Conservation (phyloP, 2,888 invertebrate genomes). For the Heteromyza rotundicornis region DNA sequence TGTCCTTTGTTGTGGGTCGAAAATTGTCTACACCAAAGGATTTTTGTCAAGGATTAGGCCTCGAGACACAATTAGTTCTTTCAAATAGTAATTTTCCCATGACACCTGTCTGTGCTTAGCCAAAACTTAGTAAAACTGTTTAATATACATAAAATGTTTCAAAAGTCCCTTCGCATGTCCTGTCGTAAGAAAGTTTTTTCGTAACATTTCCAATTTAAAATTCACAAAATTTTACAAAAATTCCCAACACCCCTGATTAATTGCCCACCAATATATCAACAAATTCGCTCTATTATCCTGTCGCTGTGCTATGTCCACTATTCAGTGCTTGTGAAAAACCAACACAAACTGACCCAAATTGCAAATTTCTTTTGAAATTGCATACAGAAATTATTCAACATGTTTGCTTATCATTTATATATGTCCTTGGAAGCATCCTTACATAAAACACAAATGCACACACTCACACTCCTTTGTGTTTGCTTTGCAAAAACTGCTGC, state of each 20-base stretch:
- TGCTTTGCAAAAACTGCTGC: not conserved
- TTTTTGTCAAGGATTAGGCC: too few species aligned
- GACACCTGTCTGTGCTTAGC: too few species aligned
- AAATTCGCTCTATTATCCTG: not conserved
- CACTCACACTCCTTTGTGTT: not conserved
- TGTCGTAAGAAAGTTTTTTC: too few species aligned
- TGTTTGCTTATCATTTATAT: conserved; percentile 5
- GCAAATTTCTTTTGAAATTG: not conserved
- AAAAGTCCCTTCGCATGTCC: too few species aligned
- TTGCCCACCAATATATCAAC: not conserved
- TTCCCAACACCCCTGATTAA: not conserved
- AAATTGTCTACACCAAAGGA: too few species aligned
- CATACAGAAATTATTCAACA: conserved; percentile 15
- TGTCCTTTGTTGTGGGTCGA: too few species aligned
- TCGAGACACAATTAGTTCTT: too few species aligned
- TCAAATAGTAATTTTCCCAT: not conserved
- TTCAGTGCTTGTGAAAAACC: not conserved
- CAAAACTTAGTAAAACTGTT: too few species aligned
- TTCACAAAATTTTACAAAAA: too few species aligned
- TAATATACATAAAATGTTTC: too few species aligned
- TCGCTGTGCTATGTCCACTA: not conserved
- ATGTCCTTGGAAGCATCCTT: not conserved
- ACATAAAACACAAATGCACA: not conserved
- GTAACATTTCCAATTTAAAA: too few species aligned
- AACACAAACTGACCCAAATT: not conserved